Base-by-base conservation (phyloP, 2,888 invertebrate species). In the Drosophila kuntzei region DNA sequence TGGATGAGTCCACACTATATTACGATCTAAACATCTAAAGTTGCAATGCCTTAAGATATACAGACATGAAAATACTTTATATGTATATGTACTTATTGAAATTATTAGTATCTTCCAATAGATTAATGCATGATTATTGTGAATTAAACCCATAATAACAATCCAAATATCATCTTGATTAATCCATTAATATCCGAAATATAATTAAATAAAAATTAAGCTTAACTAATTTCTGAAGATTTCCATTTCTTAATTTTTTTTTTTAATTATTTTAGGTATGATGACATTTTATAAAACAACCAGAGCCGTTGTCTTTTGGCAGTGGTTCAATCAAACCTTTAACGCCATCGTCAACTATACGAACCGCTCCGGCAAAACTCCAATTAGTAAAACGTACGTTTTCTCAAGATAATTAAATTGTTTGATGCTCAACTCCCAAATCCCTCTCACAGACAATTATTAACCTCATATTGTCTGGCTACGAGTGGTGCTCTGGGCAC, bases 271-370 rank as follows among this genome's bases (percentile, higher is more conserved):
- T 76, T 11, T 90, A 93, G 95, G 97, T 84, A 99, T 99, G 99
- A 95, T 99, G 93, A 95, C 98, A 5, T 99, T 99, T 93, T 99
- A 99, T 93, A 97, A 97, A 92, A 95, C 97, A 2, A 97, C 96
- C 3, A 95, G 96, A 1, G 97, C 97, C 1, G 98, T 98, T 7
- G 93, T 99, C 57, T 99, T 99, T 93, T 99, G 99, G 99, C 99
- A 99, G 91, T 99, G 98, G 98, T 93, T 96, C 86, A 99, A 99
- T 93, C 98, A 99, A 80, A 92, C 99, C 11, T 99, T 99, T 93
- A 99, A 99, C 92, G 99, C 99, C 0, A 91, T 98, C 16, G 99
- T 99, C 51, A 99, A 99, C 93, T 99, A 99, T 92, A 98, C 99
- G 27, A 99, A 99, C 92, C 95, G 99, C 53, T 96, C 97, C 61